Conservation (phyloP, 2,797 vertebrate species). For the Pangasius larnaudii region DNA sequence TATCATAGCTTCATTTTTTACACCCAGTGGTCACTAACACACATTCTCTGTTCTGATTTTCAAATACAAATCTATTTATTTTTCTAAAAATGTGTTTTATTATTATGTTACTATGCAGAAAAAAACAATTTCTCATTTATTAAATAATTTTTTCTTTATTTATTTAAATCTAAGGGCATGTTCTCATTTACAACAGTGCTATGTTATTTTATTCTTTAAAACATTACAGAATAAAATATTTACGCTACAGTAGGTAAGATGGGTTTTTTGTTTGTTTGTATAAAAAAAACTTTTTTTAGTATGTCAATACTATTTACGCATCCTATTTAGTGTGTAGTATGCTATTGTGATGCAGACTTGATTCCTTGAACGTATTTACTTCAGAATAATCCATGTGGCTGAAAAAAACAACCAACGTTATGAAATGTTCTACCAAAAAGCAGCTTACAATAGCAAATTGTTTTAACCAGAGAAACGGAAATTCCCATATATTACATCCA, state of each 20-base stretch:
- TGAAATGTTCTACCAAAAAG: not conserved
- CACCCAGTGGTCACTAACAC: slow-evolving; percentile 17
- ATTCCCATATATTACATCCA: not conserved
- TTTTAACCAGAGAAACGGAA: not conserved
- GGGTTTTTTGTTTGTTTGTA: not conserved
- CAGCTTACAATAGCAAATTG: not conserved
- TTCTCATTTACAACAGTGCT: not conserved
- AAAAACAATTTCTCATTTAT: not conserved
- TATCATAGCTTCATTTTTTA: slow-evolving; percentile 27
- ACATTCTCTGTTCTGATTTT: slow-evolving; percentile 4
- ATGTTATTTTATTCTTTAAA: no score
- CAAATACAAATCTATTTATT: not conserved
- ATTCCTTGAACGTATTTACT: not conserved
- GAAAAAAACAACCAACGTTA: not conserved
- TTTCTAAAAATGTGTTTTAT: not conserved
- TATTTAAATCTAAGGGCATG: not conserved
- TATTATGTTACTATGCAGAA: not conserved
- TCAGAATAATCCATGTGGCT: not conserved
- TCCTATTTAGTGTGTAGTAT: not conserved
- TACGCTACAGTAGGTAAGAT: no score
- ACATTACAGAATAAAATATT: not conserved
- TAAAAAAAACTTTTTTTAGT: not conserved
- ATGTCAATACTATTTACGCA: not conserved
- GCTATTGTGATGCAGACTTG: not conserved
- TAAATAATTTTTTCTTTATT: not conserved